Conservation (phyloP, 1,140 invertebrate species). For the Lethocerus indicus region DNA sequence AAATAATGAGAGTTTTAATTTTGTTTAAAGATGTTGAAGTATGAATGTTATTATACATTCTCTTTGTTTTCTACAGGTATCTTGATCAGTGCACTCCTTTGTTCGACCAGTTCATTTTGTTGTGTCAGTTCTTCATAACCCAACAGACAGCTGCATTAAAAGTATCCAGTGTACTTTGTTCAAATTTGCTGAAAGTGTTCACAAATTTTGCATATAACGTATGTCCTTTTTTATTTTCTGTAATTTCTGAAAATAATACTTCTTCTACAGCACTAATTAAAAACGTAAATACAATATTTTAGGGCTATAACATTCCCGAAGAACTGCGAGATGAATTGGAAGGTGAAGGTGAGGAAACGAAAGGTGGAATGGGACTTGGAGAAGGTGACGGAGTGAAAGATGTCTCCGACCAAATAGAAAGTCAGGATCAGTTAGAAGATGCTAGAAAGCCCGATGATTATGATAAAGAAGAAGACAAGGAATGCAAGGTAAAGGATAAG, state of each 20-base stretch:
- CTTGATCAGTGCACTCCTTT: conserved; percentile 35
- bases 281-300: too few relatives aligned
- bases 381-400: conserved; percentile 89
- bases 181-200: conserved; percentile 69
- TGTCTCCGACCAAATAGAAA: conserved; percentile 85
- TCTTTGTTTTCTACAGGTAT: conserved; percentile 11
- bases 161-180: conserved; percentile 63
- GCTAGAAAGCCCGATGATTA: conserved; percentile 60
- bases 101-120: conserved; percentile 55
- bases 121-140: conserved; percentile 61
- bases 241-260: too few relatives aligned
- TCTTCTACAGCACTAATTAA: too few relatives aligned
- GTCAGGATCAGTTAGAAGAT: conserved; percentile 87
- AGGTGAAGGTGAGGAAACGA: conserved; percentile 33
- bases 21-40: too few relatives aligned
- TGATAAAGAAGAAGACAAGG: conserved; percentile 50
- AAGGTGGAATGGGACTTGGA: conserved; percentile 65
- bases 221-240: conserved; percentile 17
- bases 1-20: background rate
- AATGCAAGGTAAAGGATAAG: conserved; percentile 50
- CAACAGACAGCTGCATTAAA: conserved; percentile 58
- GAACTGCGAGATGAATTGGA: conserved; percentile 47
- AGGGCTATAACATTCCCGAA: conserved; percentile 84
- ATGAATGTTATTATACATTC: background rate
- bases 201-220: conserved; percentile 66